Conservation (phyloP, 1,140 invertebrate genomes). For the Papilio machaon region DNA sequence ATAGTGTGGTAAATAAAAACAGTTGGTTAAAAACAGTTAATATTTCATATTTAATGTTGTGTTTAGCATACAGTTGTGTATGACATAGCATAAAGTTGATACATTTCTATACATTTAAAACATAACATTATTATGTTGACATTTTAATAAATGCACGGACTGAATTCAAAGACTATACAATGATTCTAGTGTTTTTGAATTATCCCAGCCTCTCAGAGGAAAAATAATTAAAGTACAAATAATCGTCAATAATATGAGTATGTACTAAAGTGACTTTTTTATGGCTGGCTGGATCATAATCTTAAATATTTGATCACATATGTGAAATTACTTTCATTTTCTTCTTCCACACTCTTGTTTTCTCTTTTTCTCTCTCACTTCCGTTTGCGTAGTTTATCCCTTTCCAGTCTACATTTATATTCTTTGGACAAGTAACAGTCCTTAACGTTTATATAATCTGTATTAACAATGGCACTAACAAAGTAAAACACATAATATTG, state of each 20-base stretch:
- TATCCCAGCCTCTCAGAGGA: background rate
- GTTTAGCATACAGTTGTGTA: no score
- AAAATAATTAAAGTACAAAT: background rate
- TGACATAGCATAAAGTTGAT: background rate
- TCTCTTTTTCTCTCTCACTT: no score
- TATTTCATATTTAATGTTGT: no score
- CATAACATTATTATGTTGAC: background rate
- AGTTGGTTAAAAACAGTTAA: no score
- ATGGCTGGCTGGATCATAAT: no score
- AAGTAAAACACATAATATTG: conserved; percentile 1
- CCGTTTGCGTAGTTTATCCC: background rate
- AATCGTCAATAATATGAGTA: background rate
- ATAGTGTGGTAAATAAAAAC: background rate
- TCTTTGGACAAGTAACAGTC: background rate
- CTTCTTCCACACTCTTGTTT: no score
- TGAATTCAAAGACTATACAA: conserved; percentile 10
- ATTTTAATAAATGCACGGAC: background rate
- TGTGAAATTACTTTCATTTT: no score
- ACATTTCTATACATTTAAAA: background rate
- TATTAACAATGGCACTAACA: background rate
- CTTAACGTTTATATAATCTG: background rate
- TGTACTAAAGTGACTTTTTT: background rate
- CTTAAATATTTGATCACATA: no score
- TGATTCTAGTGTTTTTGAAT: background rate
- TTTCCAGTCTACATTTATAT: background rate